Percentiles rank a stretch among this genome's conserved stretches.
These are phyloP conservation scores for Megamerina dolium DNA, from an alignment of 2,888 invertebrate genomes.

Conservation along the genomic window DNA sequence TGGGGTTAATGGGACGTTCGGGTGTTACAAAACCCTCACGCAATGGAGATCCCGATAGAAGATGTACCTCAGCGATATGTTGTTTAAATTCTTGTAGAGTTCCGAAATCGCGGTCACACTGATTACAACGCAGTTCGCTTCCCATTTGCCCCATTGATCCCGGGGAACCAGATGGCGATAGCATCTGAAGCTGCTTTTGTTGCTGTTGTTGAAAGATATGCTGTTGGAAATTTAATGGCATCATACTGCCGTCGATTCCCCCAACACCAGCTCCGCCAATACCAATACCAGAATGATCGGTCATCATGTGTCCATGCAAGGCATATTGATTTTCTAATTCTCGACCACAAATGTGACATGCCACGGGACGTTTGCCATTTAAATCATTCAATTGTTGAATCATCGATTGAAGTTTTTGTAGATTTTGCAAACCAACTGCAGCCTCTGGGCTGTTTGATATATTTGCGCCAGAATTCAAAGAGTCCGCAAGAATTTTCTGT, in stretches of 20 bases:
- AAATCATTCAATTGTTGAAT: conserved; percentile 80
- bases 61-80: conserved; percentile 63
- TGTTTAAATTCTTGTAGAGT: conserved; percentile 64
- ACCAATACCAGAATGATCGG: conserved; percentile 44
- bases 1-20: conserved; percentile 46
- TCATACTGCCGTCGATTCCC: conserved; percentile 17
- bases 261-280: too few species aligned
- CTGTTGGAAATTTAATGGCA: conserved; percentile 30
- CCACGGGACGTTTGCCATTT: conserved; percentile 55
- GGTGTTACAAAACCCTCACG: conserved; percentile 51
- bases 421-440: conserved; percentile 75
- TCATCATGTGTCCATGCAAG: conserved; percentile 51
- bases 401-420: conserved; percentile 86
- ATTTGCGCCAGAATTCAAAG: conserved; percentile 6
- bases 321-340: conserved; percentile 68
- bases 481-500: conserved; percentile 20
- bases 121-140: conserved; percentile 40
- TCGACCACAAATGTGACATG: conserved; percentile 65
- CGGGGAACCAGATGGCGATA: conserved; percentile 35
- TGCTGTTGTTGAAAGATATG: conserved; percentile 29
- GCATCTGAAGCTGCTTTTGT: conserved; percentile 26
- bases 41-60: conserved; percentile 39
- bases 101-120: conserved; percentile 53
- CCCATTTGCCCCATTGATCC: conserved; percentile 17
- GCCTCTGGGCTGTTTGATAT: conserved; percentile 50